Percentiles rank a stretch among this genome's conserved stretches.
Evolutionary conservation across 2,797 vertebrate genomes (phyloP).

Genomic region (Paguma larvata): DNA sequence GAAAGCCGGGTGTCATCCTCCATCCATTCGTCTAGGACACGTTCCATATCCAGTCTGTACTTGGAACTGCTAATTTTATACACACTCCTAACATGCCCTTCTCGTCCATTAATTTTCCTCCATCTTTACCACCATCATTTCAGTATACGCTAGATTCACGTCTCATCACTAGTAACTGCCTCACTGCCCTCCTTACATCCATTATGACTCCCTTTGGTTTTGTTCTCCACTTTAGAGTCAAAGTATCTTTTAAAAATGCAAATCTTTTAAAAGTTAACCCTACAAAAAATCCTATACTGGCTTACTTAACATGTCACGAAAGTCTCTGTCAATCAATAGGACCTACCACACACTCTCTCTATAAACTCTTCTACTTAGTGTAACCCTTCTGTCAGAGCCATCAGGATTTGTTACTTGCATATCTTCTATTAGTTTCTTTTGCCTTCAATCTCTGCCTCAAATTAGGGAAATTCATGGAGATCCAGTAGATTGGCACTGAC

Average conservation of each 20-base stretch:
- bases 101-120: neutral
- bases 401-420: neutral
- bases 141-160: neutral
- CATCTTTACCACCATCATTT: neutral
- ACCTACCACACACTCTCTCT: neutral
- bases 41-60: neutral
- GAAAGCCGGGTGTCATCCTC: neutral
- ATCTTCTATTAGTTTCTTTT: neutral
- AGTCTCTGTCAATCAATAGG: neutral
- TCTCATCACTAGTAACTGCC: neutral
- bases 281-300: neutral
- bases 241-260: neutral
- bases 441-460: neutral
- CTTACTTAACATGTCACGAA: neutral
- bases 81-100: neutral
- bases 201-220: neutral
- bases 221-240: neutral
- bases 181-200: neutral
- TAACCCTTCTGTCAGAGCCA: neutral
- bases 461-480: neutral
- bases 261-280: neutral
- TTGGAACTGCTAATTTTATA: neutral
- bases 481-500: neutral
- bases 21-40: neutral
- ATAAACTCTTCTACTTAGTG: neutral